phyloP scores from a whole-genome alignment of 2,113 vertebrate species.

The Psammodynastes pulverulentus region DNA sequence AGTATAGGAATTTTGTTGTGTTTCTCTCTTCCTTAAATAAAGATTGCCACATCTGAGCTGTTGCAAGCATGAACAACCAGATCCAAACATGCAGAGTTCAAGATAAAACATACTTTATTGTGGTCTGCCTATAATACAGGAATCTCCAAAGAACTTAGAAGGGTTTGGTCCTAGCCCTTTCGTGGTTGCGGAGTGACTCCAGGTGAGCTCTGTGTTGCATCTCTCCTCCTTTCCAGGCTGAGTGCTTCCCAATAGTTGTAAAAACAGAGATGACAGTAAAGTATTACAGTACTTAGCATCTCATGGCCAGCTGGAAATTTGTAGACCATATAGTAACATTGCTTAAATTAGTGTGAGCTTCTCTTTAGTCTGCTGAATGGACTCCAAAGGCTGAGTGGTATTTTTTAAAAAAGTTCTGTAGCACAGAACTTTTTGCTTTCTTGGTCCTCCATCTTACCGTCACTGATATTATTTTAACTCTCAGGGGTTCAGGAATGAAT shows the following conservation, averaged over 20 bases:
- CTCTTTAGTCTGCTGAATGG: accelerated
- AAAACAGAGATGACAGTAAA: not conserved
- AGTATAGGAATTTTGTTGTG: not conserved
- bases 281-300: not conserved
- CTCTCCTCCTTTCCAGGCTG: too few relatives aligned
- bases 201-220: not conserved
- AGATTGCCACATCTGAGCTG: not conserved
- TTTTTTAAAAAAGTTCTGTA: not conserved
- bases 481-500: conserved; percentile 43
- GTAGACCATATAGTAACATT: not conserved
- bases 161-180: not conserved
- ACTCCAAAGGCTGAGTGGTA: conserved; percentile 4
- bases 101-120: not conserved
- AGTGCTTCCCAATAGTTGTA: not conserved
- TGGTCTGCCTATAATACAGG: not conserved
- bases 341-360: not conserved
- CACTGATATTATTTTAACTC: conserved; percentile 46
- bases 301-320: not conserved
- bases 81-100: not conserved
- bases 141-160: not conserved
- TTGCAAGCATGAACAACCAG: not conserved
- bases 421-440: conserved; percentile 16
- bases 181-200: not conserved
- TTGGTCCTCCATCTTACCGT: conserved; percentile 4
- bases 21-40: not conserved